Percentiles rank a stretch among this genome's conserved stretches.
phyloP scores from a whole-genome alignment of 2,113 vertebrate species.

The Myanophis thanlyinensis region DNA sequence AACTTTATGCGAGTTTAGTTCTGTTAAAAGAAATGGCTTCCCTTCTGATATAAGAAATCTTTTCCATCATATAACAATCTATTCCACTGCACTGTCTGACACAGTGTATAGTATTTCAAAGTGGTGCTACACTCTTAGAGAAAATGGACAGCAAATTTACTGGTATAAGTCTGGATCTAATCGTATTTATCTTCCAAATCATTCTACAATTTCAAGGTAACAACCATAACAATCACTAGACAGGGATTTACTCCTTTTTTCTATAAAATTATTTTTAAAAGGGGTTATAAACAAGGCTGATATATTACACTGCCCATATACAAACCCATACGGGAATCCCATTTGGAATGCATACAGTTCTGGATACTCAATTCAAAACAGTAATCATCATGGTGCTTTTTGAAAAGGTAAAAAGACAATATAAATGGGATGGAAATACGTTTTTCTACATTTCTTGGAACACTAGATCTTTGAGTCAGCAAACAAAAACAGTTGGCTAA shows the following conservation, averaged over 20 bases:
- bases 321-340: background rate
- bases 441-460: background rate
- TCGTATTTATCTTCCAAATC: background rate
- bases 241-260: background rate
- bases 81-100: background rate
- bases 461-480: background rate
- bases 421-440: background rate
- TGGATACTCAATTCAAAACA: background rate
- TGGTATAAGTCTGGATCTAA: background rate
- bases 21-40: background rate
- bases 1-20: background rate
- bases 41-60: background rate
- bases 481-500: background rate
- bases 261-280: background rate
- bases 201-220: background rate
- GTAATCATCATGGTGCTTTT: background rate
- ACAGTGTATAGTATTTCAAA: background rate
- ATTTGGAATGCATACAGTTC: background rate
- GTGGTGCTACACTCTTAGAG: background rate
- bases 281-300: background rate
- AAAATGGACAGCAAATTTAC: background rate
- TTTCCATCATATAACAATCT: background rate
- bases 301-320: background rate
- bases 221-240: background rate
- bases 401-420: background rate